Base-by-base conservation (phyloP, 2,888 invertebrate species). In the Apamea epomidion region DNA sequence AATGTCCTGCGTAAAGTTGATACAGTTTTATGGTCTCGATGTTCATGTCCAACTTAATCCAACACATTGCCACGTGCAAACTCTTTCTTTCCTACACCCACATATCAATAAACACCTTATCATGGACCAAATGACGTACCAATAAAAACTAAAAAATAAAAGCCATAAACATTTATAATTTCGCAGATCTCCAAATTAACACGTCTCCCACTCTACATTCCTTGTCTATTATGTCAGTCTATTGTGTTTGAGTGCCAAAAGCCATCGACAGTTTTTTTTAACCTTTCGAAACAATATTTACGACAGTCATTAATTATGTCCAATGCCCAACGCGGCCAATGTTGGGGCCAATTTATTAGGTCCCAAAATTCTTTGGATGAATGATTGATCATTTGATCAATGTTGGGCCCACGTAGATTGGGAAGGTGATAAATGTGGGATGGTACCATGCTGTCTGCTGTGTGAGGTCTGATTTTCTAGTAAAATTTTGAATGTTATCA, bases 271-370 rank as follows among this genome's bases (percentile, higher is more conserved):
- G 76, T 54, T 88, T 91, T 92, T 93, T 93, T 91, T 79, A 90
- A 70, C 88, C 86, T 90, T 90, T 88, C 85, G 86, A 86, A 87
- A 90, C 90, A 91, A 91, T 92, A 93, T 94, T 94, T 94, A 94
- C 90, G 93, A 90, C 84, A 73, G 86, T 84, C 88, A 93, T 94
- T 93, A 93, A 94, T 93, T 92, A 88, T 72, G 84, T 81, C 88
- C 82, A 89, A 84, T 75, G 82, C 80, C 88, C 81, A 89, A 83
- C 82, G 88, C 78, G 87, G 89, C 88, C 81, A 84, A 86, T 78
- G 83, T 83, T 91, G 82, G 84, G 74, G 21, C 85, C 89, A 88
- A 87, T 87, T 83, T 80, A 87, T 81, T 76, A 73, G 70, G 72
- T 74, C 70, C 81, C 72, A 84, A 80, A 58, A 81, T 87, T 86